phyloP scores from a whole-genome alignment of 2,113 vertebrate species.

The Cololabis saira region DNA sequence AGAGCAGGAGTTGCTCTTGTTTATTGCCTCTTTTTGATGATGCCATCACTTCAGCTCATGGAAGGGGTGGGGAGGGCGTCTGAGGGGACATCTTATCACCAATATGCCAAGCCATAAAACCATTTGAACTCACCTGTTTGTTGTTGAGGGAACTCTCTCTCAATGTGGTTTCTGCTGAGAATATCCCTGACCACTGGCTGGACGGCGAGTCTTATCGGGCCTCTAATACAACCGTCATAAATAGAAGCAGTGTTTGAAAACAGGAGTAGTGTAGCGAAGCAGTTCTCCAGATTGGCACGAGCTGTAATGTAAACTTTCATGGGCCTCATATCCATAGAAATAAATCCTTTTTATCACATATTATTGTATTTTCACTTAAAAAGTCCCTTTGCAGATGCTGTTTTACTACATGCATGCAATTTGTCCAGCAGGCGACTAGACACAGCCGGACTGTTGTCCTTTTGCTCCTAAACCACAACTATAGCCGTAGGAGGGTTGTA shows the following conservation, averaged over 20 bases:
- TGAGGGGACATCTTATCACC: constrained; percentile 48
- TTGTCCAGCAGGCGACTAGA: too few relatives aligned
- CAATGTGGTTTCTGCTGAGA: constrained; percentile 42
- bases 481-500: constrained; percentile 12
- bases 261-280: background rate
- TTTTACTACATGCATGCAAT: too few relatives aligned
- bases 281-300: constrained; percentile 1
- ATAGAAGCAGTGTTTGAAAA: background rate
- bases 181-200: constrained; percentile 29
- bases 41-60: constrained; percentile 60
- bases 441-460: background rate
- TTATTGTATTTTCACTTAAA: too few relatives aligned
- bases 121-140: constrained; percentile 60
- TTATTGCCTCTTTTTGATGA: constrained; percentile 68
- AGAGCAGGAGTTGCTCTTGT: constrained; percentile 52
- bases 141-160: constrained; percentile 34
- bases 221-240: constrained; percentile 14
- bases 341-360: constrained; percentile 9
- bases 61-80: constrained; percentile 42
- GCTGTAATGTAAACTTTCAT: constrained; percentile 9
- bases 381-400: too few relatives aligned
- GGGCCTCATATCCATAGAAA: background rate
- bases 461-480: background rate
- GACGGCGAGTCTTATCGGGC: constrained; percentile 20
- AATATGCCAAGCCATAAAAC: constrained; percentile 53